These are phyloP conservation scores for Pecten maximus DNA, from an alignment of 2,888 invertebrate species.

Conservation along the genomic window DNA sequence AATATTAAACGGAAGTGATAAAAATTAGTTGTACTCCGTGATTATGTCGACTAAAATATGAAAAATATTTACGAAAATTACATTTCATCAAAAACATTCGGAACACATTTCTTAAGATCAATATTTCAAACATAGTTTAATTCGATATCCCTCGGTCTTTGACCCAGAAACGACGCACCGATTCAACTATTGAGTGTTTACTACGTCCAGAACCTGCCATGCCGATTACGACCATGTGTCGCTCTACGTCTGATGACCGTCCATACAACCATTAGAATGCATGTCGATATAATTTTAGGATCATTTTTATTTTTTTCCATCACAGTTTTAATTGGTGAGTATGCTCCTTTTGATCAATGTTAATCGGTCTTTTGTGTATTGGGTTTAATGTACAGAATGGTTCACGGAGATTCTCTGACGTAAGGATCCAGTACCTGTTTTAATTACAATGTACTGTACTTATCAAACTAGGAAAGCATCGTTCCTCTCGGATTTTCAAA, in stretches of 20 bases:
- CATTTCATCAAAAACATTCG: background rate
- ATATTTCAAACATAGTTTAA: too few species aligned
- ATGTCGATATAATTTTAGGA: background rate
- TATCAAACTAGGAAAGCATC: too few species aligned
- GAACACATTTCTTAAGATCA: too few species aligned
- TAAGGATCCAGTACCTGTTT: too few species aligned
- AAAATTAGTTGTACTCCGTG: background rate
- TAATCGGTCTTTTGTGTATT: too few species aligned
- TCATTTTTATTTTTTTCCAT: background rate
- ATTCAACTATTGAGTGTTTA: background rate
- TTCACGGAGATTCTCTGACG: too few species aligned
- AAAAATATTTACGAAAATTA: background rate
- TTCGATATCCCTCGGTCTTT: slow-evolving; percentile 11
- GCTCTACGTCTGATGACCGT: background rate
- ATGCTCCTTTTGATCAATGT: background rate
- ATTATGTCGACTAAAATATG: background rate
- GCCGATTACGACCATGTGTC: background rate
- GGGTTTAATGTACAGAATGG: too few species aligned
- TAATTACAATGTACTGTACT: too few species aligned
- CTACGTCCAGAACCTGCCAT: background rate
- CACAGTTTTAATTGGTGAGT: background rate
- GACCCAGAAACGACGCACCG: background rate
- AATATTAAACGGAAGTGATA: background rate
- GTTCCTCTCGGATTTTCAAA: too few species aligned
- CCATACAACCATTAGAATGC: background rate